These are phyloP conservation scores for Dermolepida albohirtum DNA, from an alignment of 2,888 invertebrate species.

Conservation along the genomic window DNA sequence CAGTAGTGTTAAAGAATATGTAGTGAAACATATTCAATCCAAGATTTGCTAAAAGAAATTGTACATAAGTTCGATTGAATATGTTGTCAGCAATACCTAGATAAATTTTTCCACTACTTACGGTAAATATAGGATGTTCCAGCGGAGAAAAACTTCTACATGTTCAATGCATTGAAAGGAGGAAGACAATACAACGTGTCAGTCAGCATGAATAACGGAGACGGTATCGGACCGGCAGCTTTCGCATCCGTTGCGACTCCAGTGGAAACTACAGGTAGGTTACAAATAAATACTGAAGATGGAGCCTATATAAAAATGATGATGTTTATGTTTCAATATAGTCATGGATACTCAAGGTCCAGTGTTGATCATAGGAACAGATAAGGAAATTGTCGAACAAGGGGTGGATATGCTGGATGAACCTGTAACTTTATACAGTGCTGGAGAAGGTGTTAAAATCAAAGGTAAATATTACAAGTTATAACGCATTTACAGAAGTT, in stretches of 20 bases:
- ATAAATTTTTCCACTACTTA: slow-evolving; percentile 24
- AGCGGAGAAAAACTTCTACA: slow-evolving; percentile 77
- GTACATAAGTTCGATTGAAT: slow-evolving; percentile 6
- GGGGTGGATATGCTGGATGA: slow-evolving; percentile 76
- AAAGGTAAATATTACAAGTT: slow-evolving; percentile 70
- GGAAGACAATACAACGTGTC: slow-evolving; percentile 81
- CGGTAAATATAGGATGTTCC: slow-evolving; percentile 75
- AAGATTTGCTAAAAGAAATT: background rate
- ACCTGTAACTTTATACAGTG: slow-evolving; percentile 74
- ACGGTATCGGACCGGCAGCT: slow-evolving; percentile 83
- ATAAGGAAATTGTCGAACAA: slow-evolving; percentile 76
- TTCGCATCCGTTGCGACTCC: slow-evolving; percentile 75
- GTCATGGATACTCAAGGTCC: slow-evolving; percentile 77
- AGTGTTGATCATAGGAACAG: slow-evolving; percentile 76
- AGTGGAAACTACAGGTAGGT: slow-evolving; percentile 72
- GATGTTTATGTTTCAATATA: slow-evolving; percentile 57
- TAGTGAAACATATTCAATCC: slow-evolving; percentile 13
- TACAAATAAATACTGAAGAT: no score
- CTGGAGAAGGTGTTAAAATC: slow-evolving; percentile 66
- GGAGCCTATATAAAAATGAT: no score
- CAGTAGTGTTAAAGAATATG: background rate
- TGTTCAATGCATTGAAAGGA: slow-evolving; percentile 80
- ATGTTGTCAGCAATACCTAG: slow-evolving; percentile 8
- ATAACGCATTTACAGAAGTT: no score
- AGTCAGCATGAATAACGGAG: slow-evolving; percentile 82